phyloP scores from a whole-genome alignment of 2,888 invertebrate species.

The Callyntrura guangdongensis region DNA sequence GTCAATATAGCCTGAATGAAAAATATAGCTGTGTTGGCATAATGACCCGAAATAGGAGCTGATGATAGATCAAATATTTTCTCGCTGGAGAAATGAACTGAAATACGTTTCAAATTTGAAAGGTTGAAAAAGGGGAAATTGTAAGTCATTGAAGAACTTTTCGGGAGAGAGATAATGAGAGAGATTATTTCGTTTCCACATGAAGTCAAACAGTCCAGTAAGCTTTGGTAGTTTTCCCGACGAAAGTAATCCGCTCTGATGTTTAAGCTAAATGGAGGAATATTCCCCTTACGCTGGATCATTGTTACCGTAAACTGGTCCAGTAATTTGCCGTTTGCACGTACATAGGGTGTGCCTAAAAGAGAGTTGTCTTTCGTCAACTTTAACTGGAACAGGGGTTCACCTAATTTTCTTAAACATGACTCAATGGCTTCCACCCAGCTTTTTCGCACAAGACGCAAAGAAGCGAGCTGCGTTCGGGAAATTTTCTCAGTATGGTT shows the following conservation, averaged over 20 bases:
- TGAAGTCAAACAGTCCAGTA: not conserved
- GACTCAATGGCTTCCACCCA: not conserved
- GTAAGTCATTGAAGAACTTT: not conserved
- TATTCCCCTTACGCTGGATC: not conserved
- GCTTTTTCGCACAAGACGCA: not conserved
- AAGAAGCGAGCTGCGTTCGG: not conserved
- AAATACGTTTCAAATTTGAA: not conserved
- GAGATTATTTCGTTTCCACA: not conserved
- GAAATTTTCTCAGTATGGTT: not conserved
- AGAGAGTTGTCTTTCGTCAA: not conserved
- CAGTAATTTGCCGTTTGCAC: not conserved
- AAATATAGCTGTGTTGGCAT: not conserved
- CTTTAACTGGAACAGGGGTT: not conserved
- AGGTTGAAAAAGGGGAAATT: not conserved
- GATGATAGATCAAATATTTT: not conserved
- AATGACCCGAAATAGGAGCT: too few relatives aligned
- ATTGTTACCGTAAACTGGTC: not conserved
- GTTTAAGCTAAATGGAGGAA: not conserved
- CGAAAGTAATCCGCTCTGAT: not conserved
- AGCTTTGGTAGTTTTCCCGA: not conserved
- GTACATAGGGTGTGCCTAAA: not conserved
- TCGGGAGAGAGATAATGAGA: not conserved
- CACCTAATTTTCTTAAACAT: not conserved
- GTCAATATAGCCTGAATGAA: not conserved
- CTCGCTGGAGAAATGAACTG: not conserved